Evolutionary conservation across 2,888 invertebrate species (phyloP).

Genomic region (Drosophila stalkeri): DNA sequence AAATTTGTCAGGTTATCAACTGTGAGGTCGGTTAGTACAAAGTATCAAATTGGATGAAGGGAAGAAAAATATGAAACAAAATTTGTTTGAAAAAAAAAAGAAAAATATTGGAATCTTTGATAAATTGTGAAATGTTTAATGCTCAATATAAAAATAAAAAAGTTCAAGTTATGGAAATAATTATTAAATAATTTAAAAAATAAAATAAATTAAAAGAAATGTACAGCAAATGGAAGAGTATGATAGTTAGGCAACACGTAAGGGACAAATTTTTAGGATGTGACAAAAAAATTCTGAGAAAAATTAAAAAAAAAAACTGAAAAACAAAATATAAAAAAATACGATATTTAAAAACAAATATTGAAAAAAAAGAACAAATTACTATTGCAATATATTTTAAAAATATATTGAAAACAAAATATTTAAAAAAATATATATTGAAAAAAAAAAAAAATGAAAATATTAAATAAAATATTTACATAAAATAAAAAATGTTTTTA

Average conservation of each 20-base stretch:
- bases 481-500: constrained; percentile 2
- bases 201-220: neutral
- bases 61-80: neutral
- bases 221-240: neutral
- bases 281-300: neutral
- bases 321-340: neutral
- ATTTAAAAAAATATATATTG: constrained; percentile 33
- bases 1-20: constrained; percentile 17
- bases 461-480: constrained; percentile 8
- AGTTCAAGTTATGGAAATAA: neutral
- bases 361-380: constrained; percentile 1
- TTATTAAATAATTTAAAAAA: neutral
- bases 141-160: neutral
- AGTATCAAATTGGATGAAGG: neutral
- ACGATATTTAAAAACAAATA: constrained; percentile 12
- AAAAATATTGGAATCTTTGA: constrained; percentile 2
- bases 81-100: neutral
- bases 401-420: constrained; percentile 15
- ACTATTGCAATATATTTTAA: neutral
- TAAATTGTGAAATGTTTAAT: constrained; percentile 10
- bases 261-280: constrained; percentile 36
- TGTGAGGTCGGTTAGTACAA: constrained; percentile 32
- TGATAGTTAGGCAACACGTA: constrained; percentile 35
- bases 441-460: constrained; percentile 16
- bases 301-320: neutral